These are phyloP conservation scores for Heteractis magnifica DNA, from an alignment of 92 coral and sea anemone genomes.

Conservation along the genomic window DNA sequence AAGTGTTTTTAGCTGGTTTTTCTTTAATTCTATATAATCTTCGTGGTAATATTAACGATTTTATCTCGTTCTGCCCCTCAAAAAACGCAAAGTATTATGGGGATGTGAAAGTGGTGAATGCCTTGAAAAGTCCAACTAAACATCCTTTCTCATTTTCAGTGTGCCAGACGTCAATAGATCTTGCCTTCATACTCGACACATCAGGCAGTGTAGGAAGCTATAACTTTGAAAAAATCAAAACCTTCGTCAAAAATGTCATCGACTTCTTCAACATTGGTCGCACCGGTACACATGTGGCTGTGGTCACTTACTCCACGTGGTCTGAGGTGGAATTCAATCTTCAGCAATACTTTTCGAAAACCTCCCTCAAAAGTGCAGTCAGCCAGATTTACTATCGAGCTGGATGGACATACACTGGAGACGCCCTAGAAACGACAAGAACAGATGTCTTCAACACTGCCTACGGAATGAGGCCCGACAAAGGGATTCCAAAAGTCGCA, in stretches of 20 bases:
- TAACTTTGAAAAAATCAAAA: slow-evolving; percentile 70
- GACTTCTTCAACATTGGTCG: slow-evolving; percentile 92
- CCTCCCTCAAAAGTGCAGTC: slow-evolving; percentile 65
- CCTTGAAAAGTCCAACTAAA: neutral
- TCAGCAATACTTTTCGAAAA: slow-evolving; percentile 54
- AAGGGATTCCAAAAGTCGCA: slow-evolving; percentile 81
- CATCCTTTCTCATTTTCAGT: slow-evolving; percentile 37
- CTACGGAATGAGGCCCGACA: slow-evolving; percentile 85
- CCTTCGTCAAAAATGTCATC: slow-evolving; percentile 77
- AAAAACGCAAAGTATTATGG: too few species aligned
- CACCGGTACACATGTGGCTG: slow-evolving; percentile 82
- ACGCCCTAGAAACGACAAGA: slow-evolving; percentile 66
- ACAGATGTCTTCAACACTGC: neutral
- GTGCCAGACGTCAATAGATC: slow-evolving; percentile 94
- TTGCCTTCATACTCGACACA: slow-evolving; percentile 81
- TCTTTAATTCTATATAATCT: too few species aligned
- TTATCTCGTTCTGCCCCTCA: too few species aligned
- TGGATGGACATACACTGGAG: slow-evolving; percentile 86
- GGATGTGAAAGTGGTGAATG: too few species aligned
- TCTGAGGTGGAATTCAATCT: slow-evolving; percentile 63
- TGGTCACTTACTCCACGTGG: slow-evolving; percentile 64
- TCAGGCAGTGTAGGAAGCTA: slow-evolving; percentile 82
- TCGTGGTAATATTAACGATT: too few species aligned
- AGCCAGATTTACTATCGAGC: slow-evolving; percentile 51
- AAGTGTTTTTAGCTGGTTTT: too few species aligned